These are phyloP conservation scores for Machimus rusticus DNA, from an alignment of 2,888 invertebrate species.

Conservation along the genomic window DNA sequence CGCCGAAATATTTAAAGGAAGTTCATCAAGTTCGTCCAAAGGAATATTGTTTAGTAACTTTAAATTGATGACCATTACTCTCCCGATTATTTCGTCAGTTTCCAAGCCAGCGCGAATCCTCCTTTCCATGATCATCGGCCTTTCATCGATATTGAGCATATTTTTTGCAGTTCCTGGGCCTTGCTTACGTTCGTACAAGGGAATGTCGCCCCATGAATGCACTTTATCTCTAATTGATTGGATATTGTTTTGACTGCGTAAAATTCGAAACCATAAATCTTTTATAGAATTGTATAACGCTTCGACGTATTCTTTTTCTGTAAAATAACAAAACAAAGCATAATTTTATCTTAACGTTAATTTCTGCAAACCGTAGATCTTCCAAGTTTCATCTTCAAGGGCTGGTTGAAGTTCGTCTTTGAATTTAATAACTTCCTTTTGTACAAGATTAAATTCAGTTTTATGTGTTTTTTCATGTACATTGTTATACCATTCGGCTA, in stretches of 20 bases:
- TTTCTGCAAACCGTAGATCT: conserved; percentile 70
- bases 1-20: not conserved
- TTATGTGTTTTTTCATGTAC: conserved; percentile 75
- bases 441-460: conserved; percentile 80
- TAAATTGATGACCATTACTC: conserved; percentile 71
- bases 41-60: conserved; percentile 71
- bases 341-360: not conserved
- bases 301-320: conserved; percentile 74
- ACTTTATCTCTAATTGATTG: conserved; percentile 67
- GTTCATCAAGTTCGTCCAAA: conserved; percentile 2
- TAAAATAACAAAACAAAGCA: conserved; percentile 1
- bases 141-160: conserved; percentile 65
- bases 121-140: conserved; percentile 50
- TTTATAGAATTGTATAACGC: conserved; percentile 73
- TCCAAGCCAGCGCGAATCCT: conserved; percentile 61
- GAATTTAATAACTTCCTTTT: conserved; percentile 77
- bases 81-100: conserved; percentile 68
- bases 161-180: conserved; percentile 64
- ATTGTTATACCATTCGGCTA: conserved; percentile 84
- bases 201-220: conserved; percentile 74
- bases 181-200: conserved; percentile 79
- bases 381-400: conserved; percentile 77
- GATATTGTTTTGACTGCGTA: conserved; percentile 73
- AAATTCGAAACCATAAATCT: conserved; percentile 74
- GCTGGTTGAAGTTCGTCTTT: conserved; percentile 75